A percentile compares a stretch with the other conserved stretches of the same genome.
These are phyloP conservation scores for Graphium colonna DNA, from an alignment of 2,888 invertebrate species.

Conservation along the genomic window DNA sequence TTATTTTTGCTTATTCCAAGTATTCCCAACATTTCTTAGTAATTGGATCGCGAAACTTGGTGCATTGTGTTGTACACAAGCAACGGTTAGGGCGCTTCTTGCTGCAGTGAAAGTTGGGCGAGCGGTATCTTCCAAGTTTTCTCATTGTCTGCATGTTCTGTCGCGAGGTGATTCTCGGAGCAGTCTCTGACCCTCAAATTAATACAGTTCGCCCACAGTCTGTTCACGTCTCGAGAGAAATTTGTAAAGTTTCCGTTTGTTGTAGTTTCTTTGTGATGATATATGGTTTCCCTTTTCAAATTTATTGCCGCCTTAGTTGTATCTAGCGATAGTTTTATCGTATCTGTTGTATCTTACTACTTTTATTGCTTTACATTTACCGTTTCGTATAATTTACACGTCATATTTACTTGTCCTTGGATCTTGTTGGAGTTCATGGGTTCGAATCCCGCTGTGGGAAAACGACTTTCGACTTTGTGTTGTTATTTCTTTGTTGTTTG, in stretches of 20 bases:
- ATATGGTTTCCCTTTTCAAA: neutral
- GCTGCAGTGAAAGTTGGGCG: constrained; percentile 1
- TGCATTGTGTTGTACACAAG: constrained; percentile 2
- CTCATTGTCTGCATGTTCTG: constrained; percentile 5
- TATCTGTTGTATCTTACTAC: neutral
- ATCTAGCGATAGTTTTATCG: neutral
- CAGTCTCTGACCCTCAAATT: neutral
- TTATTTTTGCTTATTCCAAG: neutral
- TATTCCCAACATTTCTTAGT: neutral
- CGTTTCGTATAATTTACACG: too few species aligned
- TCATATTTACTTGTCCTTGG: too few species aligned
- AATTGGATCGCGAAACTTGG: neutral
- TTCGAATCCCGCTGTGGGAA: too few species aligned
- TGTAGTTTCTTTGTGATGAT: neutral
- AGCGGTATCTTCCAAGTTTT: constrained; percentile 7
- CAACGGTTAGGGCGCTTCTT: neutral
- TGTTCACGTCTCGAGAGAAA: neutral
- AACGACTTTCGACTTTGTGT: too few species aligned
- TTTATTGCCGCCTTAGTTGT: too few species aligned
- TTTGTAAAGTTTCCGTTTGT: neutral
- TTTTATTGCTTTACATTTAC: too few species aligned
- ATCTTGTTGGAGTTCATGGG: too few species aligned
- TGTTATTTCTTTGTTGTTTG: too few species aligned
- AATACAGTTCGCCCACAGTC: neutral
- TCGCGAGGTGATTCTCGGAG: neutral